Conservation (phyloP, 2,113 vertebrate genomes). For the Perca flavescens region DNA sequence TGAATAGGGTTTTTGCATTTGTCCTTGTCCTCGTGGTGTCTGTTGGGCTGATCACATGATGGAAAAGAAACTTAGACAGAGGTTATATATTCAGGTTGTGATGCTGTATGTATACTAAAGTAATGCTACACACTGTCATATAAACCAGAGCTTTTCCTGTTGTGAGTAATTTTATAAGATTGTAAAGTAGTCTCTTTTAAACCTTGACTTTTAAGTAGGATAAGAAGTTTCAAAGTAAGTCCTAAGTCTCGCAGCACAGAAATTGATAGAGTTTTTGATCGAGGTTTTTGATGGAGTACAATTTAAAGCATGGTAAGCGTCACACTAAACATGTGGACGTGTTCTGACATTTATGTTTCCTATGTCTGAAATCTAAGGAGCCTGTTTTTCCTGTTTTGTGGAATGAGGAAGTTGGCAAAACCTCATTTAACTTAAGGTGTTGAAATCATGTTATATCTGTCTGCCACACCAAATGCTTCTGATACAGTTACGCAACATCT, state of each 20-base stretch:
- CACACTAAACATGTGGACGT: conserved; percentile 5
- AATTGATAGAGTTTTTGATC: conserved; percentile 20
- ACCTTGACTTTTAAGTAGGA: conserved; percentile 55
- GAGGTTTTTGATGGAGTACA: conserved; percentile 1
- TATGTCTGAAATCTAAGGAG: background rate
- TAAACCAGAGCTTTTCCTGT: conserved; percentile 35
- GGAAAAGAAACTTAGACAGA: background rate
- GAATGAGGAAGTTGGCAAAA: conserved; percentile 27
- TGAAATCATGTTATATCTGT: conserved; percentile 6
- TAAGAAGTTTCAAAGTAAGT: conserved; percentile 62
- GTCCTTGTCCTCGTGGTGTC: background rate
- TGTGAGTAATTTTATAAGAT: conserved; percentile 53
- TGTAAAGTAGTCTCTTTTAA: conserved; percentile 51
- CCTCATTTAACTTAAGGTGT: background rate
- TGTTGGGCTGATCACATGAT: background rate
- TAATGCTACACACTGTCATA: background rate
- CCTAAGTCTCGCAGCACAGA: conserved; percentile 31
- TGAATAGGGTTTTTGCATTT: conserved; percentile 4
- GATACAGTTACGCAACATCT: background rate
- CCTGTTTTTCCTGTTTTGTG: conserved; percentile 23
- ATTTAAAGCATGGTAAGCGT: conserved; percentile 10
- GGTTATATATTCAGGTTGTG: background rate
- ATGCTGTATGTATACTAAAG: background rate
- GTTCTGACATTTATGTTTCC: conserved; percentile 16
- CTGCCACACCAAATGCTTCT: background rate